Evolutionary conservation across 2,113 vertebrate genomes (phyloP).

Genomic region (Burhinus oedicnemus): DNA sequence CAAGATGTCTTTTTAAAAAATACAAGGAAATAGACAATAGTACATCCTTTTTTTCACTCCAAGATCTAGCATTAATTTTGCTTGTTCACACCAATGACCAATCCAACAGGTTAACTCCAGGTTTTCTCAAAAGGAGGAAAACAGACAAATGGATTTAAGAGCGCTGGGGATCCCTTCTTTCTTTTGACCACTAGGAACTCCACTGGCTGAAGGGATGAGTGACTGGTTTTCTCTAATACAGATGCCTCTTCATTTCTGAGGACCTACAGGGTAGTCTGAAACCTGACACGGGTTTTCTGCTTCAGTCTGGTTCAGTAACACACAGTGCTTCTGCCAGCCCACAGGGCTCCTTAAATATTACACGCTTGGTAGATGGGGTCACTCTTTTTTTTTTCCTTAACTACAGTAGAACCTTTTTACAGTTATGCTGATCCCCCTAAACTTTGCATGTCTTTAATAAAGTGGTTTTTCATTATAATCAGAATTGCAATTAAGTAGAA

Average conservation of each 20-base stretch:
- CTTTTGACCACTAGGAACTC: background rate
- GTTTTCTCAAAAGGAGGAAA: background rate
- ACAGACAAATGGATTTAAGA: background rate
- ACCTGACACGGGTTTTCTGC: conserved; percentile 27
- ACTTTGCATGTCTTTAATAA: background rate
- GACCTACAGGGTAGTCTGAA: conserved; percentile 54
- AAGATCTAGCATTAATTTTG: background rate
- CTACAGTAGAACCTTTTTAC: conserved; percentile 5
- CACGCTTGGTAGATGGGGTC: background rate
- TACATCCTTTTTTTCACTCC: background rate
- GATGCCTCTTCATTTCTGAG: conserved; percentile 36
- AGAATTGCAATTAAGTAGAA: background rate
- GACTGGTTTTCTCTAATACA: conserved; percentile 15
- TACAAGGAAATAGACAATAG: background rate
- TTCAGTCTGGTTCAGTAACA: background rate
- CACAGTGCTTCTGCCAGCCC: conserved; percentile 28
- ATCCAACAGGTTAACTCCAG: background rate
- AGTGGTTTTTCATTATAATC: background rate
- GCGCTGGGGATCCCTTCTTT: background rate
- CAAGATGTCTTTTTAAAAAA: background rate
- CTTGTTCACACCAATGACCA: background rate
- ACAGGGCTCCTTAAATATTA: background rate
- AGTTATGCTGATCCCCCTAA: background rate
- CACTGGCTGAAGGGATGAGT: background rate
- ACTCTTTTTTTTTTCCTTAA: background rate